Conservation (phyloP, 2,797 vertebrate genomes). For the Oophaga sylvatica region DNA sequence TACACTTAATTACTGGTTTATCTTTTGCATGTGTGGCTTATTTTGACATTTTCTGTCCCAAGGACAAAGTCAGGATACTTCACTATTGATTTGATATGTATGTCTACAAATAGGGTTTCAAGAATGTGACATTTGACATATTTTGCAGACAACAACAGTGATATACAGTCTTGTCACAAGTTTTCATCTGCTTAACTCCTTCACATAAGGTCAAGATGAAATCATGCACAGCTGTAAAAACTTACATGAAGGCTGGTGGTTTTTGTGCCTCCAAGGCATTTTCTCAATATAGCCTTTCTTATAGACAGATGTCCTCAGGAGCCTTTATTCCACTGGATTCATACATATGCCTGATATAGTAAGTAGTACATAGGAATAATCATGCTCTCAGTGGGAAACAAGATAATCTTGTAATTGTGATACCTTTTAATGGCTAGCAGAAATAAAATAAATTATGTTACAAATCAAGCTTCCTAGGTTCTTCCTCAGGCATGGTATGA, state of each 20-base stretch:
- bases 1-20: background rate
- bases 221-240: slow-evolving; percentile 39
- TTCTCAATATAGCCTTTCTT: slow-evolving; percentile 27
- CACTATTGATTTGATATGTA: background rate
- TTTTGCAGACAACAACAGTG: background rate
- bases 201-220: slow-evolving; percentile 16
- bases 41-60: background rate
- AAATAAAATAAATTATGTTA: too few species aligned
- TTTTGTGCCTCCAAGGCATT: background rate
- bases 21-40: background rate
- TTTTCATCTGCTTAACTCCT: background rate
- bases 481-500: too few species aligned
- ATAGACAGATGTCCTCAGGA: slow-evolving; percentile 5
- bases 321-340: background rate
- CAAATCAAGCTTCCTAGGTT: too few species aligned
- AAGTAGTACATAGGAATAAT: background rate
- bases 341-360: background rate
- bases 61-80: background rate
- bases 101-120: background rate
- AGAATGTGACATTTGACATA: background rate
- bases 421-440: too few species aligned
- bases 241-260: slow-evolving; percentile 4
- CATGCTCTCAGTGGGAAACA: too few species aligned
- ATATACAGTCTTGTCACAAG: background rate
- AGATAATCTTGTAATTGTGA: too few species aligned